These are phyloP conservation scores for Schizothorax lantsangensis DNA, from an alignment of 2,797 vertebrate genomes.

Conservation along the genomic window DNA sequence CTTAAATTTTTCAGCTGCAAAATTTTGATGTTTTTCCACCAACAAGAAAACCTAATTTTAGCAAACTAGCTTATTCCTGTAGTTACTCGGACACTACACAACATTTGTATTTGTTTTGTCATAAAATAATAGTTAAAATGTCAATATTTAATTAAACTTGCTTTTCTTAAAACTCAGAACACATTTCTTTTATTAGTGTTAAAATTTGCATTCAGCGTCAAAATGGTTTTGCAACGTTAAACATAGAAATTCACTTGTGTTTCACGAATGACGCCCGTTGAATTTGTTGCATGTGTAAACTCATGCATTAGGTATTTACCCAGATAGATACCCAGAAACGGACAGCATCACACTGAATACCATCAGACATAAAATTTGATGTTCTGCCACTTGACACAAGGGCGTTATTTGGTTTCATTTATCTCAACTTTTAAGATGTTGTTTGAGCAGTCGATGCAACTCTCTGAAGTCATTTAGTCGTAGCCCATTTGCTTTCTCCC, in stretches of 20 bases:
- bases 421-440: conserved; percentile 48
- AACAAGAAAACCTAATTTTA: neutral
- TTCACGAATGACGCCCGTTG: neutral
- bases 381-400: neutral
- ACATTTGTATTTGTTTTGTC: neutral
- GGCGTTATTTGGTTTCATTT: conserved; percentile 39
- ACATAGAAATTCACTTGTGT: neutral
- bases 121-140: neutral
- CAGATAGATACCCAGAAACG: neutral
- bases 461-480: conserved; percentile 47
- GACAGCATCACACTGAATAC: neutral
- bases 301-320: conserved; percentile 3
- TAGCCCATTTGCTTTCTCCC: conserved; percentile 39
- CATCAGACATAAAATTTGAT: conserved; percentile 1
- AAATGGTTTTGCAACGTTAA: neutral
- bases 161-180: neutral
- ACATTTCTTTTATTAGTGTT: neutral
- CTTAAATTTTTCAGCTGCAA: neutral
- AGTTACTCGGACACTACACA: neutral
- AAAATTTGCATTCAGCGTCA: neutral
- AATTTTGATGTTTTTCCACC: neutral
- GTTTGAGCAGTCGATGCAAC: conserved; percentile 41
- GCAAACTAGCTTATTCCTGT: neutral
- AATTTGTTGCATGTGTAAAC: neutral
- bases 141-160: neutral